phyloP scores from a whole-genome alignment of 2,888 invertebrate genomes.

The Caenorhabditis plicata region DNA sequence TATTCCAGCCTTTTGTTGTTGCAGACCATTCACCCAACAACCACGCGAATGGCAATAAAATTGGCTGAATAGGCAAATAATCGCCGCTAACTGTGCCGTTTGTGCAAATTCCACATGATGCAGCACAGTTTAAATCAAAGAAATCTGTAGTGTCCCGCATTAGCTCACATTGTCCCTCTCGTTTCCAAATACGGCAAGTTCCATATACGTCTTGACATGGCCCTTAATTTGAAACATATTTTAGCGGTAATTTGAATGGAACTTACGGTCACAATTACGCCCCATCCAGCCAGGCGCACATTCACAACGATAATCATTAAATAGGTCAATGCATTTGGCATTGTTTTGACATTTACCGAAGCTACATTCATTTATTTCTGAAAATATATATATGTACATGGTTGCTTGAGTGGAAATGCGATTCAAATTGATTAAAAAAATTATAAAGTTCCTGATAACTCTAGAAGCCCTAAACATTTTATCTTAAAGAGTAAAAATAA shows the following conservation, averaged over 20 bases:
- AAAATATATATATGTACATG: too few relatives aligned
- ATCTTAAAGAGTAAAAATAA: too few relatives aligned
- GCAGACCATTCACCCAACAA: constrained; percentile 47
- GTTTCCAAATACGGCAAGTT: constrained; percentile 45
- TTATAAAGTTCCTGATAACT: too few relatives aligned
- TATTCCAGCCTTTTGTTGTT: constrained; percentile 35
- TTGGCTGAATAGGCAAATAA: constrained; percentile 43
- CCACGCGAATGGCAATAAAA: constrained; percentile 43
- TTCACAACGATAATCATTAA: constrained; percentile 45
- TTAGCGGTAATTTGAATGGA: background rate
- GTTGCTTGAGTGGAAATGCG: too few relatives aligned
- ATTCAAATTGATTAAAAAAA: too few relatives aligned
- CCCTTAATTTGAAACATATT: constrained; percentile 18
- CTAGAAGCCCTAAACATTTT: too few relatives aligned
- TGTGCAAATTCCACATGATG: constrained; percentile 41
- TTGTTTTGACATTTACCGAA: constrained; percentile 38
- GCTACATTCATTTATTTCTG: constrained; percentile 49
- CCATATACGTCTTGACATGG: constrained; percentile 50
- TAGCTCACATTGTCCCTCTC: constrained; percentile 47
- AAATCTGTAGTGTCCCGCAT: constrained; percentile 40
- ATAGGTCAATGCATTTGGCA: constrained; percentile 38
- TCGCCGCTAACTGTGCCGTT: constrained; percentile 16
- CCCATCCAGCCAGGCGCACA: constrained; percentile 50
- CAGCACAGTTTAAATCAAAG: constrained; percentile 50
- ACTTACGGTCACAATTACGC: constrained; percentile 41